Percentiles rank a stretch among this genome's conserved stretches.
Evolutionary conservation across 2,888 invertebrate species (phyloP).

Genomic region (Xestia xanthographa): DNA sequence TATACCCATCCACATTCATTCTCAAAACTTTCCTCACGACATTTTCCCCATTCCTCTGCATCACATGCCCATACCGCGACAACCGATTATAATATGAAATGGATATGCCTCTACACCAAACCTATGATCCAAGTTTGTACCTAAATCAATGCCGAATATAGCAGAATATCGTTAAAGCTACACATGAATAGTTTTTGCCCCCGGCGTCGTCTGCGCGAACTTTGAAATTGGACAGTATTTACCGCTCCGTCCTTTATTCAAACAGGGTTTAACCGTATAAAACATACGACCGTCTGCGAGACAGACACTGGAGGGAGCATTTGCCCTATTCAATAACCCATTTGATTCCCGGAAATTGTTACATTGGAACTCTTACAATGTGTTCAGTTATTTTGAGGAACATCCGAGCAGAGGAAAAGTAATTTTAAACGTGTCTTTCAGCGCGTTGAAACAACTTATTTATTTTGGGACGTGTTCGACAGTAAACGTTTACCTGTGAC

Average conservation of each 20-base stretch:
- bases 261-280: conserved; percentile 47
- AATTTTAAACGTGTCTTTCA: conserved; percentile 25
- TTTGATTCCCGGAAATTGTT: conserved; percentile 64
- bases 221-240: conserved; percentile 61
- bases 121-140: background rate
- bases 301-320: conserved; percentile 33
- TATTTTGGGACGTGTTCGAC: conserved; percentile 28
- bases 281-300: conserved; percentile 53
- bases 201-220: conserved; percentile 43
- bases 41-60: no score
- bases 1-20: no score
- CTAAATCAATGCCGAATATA: conserved; percentile 20
- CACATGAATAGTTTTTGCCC: conserved; percentile 31
- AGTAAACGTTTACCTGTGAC: conserved; percentile 19
- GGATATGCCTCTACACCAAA: background rate
- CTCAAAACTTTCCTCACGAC: no score
- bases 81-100: no score
- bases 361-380: conserved; percentile 51
- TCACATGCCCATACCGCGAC: no score
- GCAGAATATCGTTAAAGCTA: conserved; percentile 7
- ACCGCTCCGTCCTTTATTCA: conserved; percentile 49
- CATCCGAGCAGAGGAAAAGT: conserved; percentile 16
- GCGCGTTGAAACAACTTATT: conserved; percentile 32
- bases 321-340: conserved; percentile 61
- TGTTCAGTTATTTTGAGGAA: conserved; percentile 57